Evolutionary conservation across 2,888 invertebrate species (phyloP).

Genomic region (Troides oblongomaculatus): DNA sequence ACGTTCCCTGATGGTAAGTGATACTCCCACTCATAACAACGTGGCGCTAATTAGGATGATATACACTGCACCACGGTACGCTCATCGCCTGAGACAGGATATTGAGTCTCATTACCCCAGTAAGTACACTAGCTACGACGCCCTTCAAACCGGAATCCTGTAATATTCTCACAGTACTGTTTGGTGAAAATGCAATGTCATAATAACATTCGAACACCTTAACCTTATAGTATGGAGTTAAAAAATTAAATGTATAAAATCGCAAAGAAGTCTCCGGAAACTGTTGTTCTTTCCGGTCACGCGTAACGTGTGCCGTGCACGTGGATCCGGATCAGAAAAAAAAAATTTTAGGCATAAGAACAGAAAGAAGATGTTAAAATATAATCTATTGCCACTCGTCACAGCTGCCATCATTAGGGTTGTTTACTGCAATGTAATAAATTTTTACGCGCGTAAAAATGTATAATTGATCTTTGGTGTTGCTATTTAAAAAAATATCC

Average conservation of each 20-base stretch:
- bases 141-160: no score
- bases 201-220: not conserved
- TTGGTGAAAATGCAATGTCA: no score
- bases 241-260: not conserved
- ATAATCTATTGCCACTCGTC: conserved; percentile 39
- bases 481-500: not conserved
- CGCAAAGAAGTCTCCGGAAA: conserved; percentile 41
- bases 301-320: conserved; percentile 66
- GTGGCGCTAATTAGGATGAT: no score
- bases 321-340: conserved; percentile 59
- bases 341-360: conserved; percentile 28
- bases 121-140: no score
- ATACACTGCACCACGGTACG: no score
- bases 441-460: not conserved
- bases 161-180: no score
- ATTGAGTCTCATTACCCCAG: no score
- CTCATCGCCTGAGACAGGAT: no score
- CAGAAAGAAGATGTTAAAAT: conserved; percentile 37
- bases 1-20: no score
- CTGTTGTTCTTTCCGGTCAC: conserved; percentile 48
- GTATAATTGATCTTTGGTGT: not conserved
- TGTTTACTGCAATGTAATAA: conserved; percentile 1
- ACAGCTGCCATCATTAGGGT: conserved; percentile 36
- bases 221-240: not conserved
- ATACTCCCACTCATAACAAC: no score